These are phyloP conservation scores for Meteorus sp. DNA, from an alignment of 1,140 invertebrate species.

Conservation along the genomic window DNA sequence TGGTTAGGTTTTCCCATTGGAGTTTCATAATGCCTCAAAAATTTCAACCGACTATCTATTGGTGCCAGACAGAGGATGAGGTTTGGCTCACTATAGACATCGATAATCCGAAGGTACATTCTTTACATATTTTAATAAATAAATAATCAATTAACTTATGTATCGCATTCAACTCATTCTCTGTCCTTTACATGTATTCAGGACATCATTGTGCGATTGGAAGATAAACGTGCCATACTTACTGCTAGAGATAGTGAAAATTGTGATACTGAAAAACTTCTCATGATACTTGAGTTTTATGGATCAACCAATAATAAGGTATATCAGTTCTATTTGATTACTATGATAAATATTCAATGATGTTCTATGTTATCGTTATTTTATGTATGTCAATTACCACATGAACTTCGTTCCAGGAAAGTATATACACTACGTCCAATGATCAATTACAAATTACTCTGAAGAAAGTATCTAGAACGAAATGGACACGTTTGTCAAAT, in stretches of 20 bases:
- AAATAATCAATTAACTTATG: constrained; percentile 11
- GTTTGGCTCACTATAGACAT: constrained; percentile 83
- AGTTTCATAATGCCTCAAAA: constrained; percentile 45
- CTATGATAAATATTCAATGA: too few relatives aligned
- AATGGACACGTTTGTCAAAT: constrained; percentile 4
- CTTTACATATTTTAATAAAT: constrained; percentile 1
- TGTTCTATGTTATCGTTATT: constrained; percentile 65
- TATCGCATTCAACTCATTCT: constrained; percentile 42
- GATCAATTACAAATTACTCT: too few relatives aligned
- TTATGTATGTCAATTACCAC: constrained; percentile 51
- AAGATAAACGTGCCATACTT: too few relatives aligned
- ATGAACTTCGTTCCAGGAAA: constrained; percentile 11
- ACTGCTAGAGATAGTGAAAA: too few relatives aligned
- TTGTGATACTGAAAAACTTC: too few relatives aligned
- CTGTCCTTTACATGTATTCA: too few relatives aligned
- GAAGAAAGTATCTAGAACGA: constrained; percentile 1
- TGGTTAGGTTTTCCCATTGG: too few relatives aligned
- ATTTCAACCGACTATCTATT: constrained; percentile 86
- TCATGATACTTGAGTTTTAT: too few relatives aligned
- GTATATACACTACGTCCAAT: too few relatives aligned
- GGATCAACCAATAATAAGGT: too few relatives aligned
- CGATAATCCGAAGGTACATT: constrained; percentile 77
- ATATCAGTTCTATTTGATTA: too few relatives aligned
- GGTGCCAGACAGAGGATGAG: constrained; percentile 82
- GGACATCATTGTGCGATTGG: too few relatives aligned